phyloP scores from a whole-genome alignment of 2,888 invertebrate genomes.

The Ametastegia equiseti region DNA sequence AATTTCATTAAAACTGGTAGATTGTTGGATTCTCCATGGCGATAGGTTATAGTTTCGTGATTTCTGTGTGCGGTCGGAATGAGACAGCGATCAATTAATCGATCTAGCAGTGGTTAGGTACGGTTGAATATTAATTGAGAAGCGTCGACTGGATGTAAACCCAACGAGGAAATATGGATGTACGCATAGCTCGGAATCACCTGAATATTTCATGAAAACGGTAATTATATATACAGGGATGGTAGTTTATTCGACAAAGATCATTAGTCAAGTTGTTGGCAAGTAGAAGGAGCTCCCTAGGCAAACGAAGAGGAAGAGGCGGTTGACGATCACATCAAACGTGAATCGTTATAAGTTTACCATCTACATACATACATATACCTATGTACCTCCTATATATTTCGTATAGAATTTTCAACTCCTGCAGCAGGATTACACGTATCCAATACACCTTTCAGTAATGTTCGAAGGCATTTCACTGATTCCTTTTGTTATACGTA shows the following conservation, averaged over 20 bases:
- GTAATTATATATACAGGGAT: constrained; percentile 23
- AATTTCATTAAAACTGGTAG: too few relatives aligned
- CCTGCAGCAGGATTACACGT: neutral
- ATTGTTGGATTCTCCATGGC: too few relatives aligned
- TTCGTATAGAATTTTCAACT: neutral
- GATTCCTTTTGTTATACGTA: too few relatives aligned
- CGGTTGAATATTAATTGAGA: constrained; percentile 20
- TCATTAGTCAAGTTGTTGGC: constrained; percentile 34
- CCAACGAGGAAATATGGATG: constrained; percentile 21
- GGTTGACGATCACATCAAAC: constrained; percentile 37
- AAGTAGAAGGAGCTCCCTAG: constrained; percentile 16
- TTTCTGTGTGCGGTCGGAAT: constrained; percentile 6
- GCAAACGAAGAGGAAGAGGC: neutral
- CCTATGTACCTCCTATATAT: too few relatives aligned
- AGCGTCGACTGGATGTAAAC: constrained; percentile 19
- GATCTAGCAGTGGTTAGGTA: neutral
- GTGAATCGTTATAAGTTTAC: constrained; percentile 21
- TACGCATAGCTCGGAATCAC: neutral
- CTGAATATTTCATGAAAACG: constrained; percentile 33
- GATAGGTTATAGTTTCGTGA: too few relatives aligned
- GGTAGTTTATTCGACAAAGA: constrained; percentile 39
- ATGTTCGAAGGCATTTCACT: too few relatives aligned
- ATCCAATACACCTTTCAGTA: too few relatives aligned
- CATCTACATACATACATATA: neutral
- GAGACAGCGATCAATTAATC: constrained; percentile 20